Base-by-base conservation (phyloP, 2,797 vertebrate species). In the Semaprochilodus insignis region DNA sequence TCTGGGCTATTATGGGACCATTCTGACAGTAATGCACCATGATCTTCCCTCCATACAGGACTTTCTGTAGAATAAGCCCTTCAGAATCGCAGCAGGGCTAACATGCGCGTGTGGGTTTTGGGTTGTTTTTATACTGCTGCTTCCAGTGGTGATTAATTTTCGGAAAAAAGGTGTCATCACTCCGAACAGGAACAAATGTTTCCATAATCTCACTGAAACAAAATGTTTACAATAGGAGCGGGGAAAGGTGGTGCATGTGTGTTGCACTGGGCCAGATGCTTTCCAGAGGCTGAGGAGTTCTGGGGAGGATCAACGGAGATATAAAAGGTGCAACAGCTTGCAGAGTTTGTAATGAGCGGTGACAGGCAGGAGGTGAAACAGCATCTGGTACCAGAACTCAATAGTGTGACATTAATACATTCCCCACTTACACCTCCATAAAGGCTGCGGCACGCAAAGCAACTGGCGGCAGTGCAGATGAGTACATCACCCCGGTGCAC, bases 171-270 rank as follows among this genome's bases (percentile, higher is more conserved):
- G 21, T n/a, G 52, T 40, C 67, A 16, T 57, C n/a, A 44, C 57
- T 81, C 67, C 79, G 82, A 88, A 88, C 80, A 85, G 21, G 17
- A 14, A 59, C 2, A 55, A 15, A 77, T 78, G 80, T 74, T 87
- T 86, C 60, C 59, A 73, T 80, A 81, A 66, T 69, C 44, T 73
- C 73, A 55, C 80, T 25, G 34, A 77, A 70, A 81, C 60, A 83
- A 74, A 85, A 74, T 86, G 87, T 88, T 89, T 87, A 88, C 78
- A 81, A 31, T 44, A 19, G 52, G n/a, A 72, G 74, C 27, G 55
- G 23, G 55, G 74, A 25, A 52, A 59, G 70, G 27, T 16, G 36
- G 34, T 16, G 21, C 23, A 31, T 40, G 36, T 36, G 15, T 72
- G 34, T 74, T 31, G 34, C 11, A n/a, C 44, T 59, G 57, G 54